Percentiles rank a stretch among this genome's conserved stretches.
Evolutionary conservation across 2,113 vertebrate genomes (phyloP).

Genomic region (Melierax canorus): DNA sequence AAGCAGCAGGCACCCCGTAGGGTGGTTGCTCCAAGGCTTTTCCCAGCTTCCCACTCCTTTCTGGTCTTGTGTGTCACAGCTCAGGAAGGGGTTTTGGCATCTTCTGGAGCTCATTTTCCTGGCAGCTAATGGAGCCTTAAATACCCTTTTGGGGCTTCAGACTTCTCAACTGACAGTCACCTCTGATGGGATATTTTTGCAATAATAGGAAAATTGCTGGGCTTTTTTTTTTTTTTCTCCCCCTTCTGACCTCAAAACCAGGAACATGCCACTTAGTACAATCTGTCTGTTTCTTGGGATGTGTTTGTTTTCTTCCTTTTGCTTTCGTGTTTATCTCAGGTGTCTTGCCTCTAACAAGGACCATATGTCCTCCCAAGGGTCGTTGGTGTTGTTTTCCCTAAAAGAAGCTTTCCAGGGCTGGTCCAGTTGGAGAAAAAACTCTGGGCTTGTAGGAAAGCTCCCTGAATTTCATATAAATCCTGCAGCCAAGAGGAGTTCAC

Average conservation of each 20-base stretch:
- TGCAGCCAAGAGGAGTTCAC: background rate
- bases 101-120: constrained; percentile 27
- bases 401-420: background rate
- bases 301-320: constrained; percentile 3
- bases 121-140: constrained; percentile 45
- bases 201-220: background rate
- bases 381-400: background rate
- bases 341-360: background rate
- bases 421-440: background rate
- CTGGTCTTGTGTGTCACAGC: background rate
- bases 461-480: background rate
- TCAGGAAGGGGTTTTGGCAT: constrained; percentile 12
- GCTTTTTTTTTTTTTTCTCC: background rate
- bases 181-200: constrained; percentile 1
- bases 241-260: background rate
- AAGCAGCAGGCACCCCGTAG: rapidly evolving
- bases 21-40: background rate
- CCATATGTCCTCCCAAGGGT: background rate
- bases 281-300: background rate
- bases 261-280: background rate
- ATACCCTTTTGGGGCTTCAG: background rate
- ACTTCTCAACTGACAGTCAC: background rate
- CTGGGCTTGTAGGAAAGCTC: background rate
- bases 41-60: background rate
- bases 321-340: background rate